phyloP scores from a whole-genome alignment of 2,113 vertebrate genomes.

The Motacilla tschutschensis region DNA sequence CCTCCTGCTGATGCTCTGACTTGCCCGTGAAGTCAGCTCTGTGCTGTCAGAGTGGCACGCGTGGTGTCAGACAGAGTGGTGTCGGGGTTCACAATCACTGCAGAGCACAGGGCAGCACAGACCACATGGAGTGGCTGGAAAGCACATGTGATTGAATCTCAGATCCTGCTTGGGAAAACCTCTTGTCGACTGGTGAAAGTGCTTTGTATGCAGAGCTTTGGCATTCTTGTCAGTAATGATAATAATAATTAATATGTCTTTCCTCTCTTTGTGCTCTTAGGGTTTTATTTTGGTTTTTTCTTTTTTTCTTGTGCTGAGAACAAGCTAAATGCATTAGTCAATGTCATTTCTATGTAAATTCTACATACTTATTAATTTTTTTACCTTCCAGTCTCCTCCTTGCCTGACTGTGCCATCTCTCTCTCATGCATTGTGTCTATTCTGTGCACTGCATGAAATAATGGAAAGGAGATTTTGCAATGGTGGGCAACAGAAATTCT shows the following conservation, averaged over 20 bases:
- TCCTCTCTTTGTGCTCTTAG: background rate
- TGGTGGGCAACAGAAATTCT: background rate
- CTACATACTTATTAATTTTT: background rate
- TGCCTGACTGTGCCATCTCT: background rate
- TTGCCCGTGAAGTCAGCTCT: background rate
- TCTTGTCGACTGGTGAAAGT: background rate
- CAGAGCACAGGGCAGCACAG: background rate
- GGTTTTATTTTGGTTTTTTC: background rate
- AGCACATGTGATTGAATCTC: background rate
- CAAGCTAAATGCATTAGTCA: conserved; percentile 1
- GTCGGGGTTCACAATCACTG: accelerated
- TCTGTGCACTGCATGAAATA: background rate
- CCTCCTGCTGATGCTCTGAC: background rate
- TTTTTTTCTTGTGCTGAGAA: background rate
- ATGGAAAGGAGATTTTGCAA: background rate
- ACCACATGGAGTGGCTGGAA: background rate
- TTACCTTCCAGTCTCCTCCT: background rate
- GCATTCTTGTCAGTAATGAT: background rate
- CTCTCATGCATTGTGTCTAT: background rate
- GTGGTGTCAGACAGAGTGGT: background rate
- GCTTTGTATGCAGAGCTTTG: background rate
- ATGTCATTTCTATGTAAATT: background rate
- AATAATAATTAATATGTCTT: conserved; percentile 15
- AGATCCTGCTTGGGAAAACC: background rate
- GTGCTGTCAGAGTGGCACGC: accelerated